These are phyloP conservation scores for Telenomus remus DNA, from an alignment of 1,140 invertebrate genomes.

Conservation along the genomic window DNA sequence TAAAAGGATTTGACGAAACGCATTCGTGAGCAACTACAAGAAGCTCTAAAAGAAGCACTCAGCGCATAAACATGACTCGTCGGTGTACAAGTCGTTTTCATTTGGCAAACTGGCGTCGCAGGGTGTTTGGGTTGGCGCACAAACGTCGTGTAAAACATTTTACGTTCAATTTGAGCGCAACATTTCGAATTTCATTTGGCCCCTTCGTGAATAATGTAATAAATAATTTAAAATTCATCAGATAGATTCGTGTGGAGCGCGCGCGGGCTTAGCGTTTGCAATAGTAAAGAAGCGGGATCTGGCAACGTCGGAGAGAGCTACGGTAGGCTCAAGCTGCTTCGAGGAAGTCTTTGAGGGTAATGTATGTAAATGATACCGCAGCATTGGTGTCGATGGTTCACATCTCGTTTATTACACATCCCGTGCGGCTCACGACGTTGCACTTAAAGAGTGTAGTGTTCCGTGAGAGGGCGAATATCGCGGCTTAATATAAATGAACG, in stretches of 20 bases:
- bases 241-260: conserved; percentile 32
- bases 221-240: conserved; percentile 52
- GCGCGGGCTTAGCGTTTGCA: conserved; percentile 31
- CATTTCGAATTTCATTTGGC: conserved; percentile 26
- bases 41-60: too few species aligned
- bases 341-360: conserved; percentile 55
- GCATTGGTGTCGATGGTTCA: conserved; percentile 56
- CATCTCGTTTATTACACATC: conserved; percentile 58
- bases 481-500: conserved; percentile 45
- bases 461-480: conserved; percentile 1
- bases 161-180: conserved; percentile 38
- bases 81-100: neutral
- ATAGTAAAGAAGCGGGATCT: conserved; percentile 49
- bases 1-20: too few species aligned
- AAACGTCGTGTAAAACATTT: conserved; percentile 36
- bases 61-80: too few species aligned
- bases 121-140: neutral
- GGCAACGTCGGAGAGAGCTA: conserved; percentile 39
- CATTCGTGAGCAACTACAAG: too few species aligned
- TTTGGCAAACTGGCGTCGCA: neutral
- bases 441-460: conserved; percentile 48
- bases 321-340: conserved; percentile 51
- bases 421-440: conserved; percentile 46
- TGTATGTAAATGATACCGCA: conserved; percentile 56
- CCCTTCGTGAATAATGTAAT: conserved; percentile 43